Evolutionary conservation across 2,888 invertebrate species (phyloP), one percentile per base, ranked within the genome.

Genomic region (Athalia rosae): DNA sequence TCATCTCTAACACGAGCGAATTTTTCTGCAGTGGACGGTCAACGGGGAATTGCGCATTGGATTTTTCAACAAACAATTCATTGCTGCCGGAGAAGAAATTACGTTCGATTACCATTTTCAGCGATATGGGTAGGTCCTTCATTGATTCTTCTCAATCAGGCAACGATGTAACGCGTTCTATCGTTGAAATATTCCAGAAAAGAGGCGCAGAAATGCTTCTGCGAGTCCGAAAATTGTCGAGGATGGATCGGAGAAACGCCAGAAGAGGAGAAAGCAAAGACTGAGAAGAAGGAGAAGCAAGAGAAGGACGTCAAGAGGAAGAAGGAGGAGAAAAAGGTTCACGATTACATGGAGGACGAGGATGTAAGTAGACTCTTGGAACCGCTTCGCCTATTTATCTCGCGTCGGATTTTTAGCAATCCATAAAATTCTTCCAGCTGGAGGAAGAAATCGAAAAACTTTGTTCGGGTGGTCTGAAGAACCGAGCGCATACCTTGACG

Each of bases 71-170:
- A 95, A 95, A 80, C 92, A 95, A 81, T 93, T 94, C 48, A 96
- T 99, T 78, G 90, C 92, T 71, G 93, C 94, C 0, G 97, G 97
- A 0, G 98, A 99, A 89, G 99, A 99, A 91, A 95, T 99, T 74
- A 99, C 99, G 0, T 99, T 99, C 90, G 99, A 99, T 90, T 99
- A 99, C 90, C 96, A 98, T 90, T 98, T 99, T 90, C 97, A 99
- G 90, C 93, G 98, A 86, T 99, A 98, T 91, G 99, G 97, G 96
- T 96, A 90, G 91, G 92, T 88, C 28, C 1, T 28, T 28, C 28
- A 28, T 28, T 28, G 28, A 28, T 2, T 28, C 2, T 2, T 2
- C 28, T 28, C 28, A 28, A 28, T 28, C 28, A 28, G 28, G 28
- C 2, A 28, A 28, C 0, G 28, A 28, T 28, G 28, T 2, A 28